Base-by-base conservation (phyloP, 2,888 invertebrate species). In the Amiota mariae region DNA sequence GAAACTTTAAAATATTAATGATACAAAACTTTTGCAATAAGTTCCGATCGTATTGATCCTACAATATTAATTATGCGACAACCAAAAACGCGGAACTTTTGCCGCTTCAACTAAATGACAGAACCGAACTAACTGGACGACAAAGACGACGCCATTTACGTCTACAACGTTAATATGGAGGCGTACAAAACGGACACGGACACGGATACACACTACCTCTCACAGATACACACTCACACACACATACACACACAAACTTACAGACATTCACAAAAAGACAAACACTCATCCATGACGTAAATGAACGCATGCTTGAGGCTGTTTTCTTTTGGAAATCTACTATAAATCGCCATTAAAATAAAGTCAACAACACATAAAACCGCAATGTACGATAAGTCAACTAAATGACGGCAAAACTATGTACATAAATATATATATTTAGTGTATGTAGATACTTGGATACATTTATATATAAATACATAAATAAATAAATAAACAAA, bases 51-150 rank as follows among this genome's bases (percentile, higher is more conserved):
- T 59, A 20, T 59, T 59, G 18, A 57, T 57, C 70, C 61, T 64
- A 56, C 66, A 56, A 61, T 72, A 67, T 73, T 56, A 64, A 59
- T 54, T 49, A 20, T 47, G 56, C 74, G 68, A 72, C 70, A 73
- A 73, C 70, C 76, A 66, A 75, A 74, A 79, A 75, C 73, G 78
- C 79, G 78, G 78, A 75, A 78, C 72, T 72, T 79, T 82, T 79
- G 73, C 80, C 82, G 87, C 81, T 84, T 81, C 83, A 86, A 81
- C 79, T 85, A 82, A 83, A 80, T 87, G 85, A 80, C 82, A 85
- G 82, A 86, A 87, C 84, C 82, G 79, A 84, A 87, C 87, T 86
- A 86, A 87, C 87, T 87, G 87, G 87, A 83, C 81, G 80, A 87
- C 86, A 79, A 78, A 78, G 74, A 72, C 76, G 66, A 51, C 72